Base-by-base conservation (phyloP, 2,888 invertebrate species). In the Malthinus seriepunctatus region DNA sequence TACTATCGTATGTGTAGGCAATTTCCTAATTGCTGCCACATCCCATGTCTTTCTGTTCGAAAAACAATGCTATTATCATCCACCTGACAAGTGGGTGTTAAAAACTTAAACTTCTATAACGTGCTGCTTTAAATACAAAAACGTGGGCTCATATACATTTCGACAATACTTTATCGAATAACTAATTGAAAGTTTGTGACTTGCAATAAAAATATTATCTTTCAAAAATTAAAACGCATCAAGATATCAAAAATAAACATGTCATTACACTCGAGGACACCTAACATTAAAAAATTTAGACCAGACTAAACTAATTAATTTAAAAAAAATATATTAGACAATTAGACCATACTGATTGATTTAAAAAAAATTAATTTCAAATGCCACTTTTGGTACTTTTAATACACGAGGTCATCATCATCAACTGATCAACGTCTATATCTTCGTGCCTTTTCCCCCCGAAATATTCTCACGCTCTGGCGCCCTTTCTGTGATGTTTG, bases 381-480 rank as follows among this genome's bases (percentile, higher is more conserved):
- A 23, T 23, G n/a, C 23, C 23, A 23, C 2, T 2, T 23, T 23
- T 23, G 5, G 23, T 5, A 5, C 23, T 23, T 5, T 5, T 23
- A 23, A 23, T 23, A 61, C 62, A 62, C 62, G 67, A 67, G 69
- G 67, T 68, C 68, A 69, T 60, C 66, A 63, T n/a, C n/a, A n/a
- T n/a, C n/a, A n/a, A n/a, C n/a, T n/a, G n/a, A n/a, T n/a, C n/a
- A n/a, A n/a, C n/a, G n/a, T n/a, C n/a, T n/a, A n/a, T n/a, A n/a
- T 62, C 64, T 63, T 65, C 64, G 61, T 60, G 60, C 67, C 59
- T 63, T 61, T 63, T 23, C 23, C 23, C 62, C 66, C 65, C 65
- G 67, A 69, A 67, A 69, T 67, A 69, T 76, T 77, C 77, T 75
- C 77, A 77, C 77, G 77, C 75, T 75, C 73, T 68, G 68, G 72